Evolutionary conservation across 2,113 vertebrate species (phyloP).

Genomic region (Aspidoscelis tigris): DNA sequence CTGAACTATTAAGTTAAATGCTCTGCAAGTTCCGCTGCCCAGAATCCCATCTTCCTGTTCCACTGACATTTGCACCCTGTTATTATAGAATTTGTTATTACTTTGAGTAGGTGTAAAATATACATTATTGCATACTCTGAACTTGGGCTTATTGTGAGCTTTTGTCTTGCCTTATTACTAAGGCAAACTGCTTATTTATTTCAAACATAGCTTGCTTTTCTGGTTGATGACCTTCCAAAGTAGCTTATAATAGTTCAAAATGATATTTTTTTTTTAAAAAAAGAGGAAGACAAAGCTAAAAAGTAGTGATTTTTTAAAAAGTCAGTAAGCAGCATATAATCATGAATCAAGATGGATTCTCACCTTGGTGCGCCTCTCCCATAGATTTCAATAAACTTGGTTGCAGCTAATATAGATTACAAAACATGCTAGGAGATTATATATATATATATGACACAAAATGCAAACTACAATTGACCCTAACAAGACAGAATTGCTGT

Average conservation of each 20-base stretch:
- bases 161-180: not conserved
- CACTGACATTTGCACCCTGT: not conserved
- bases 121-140: not conserved
- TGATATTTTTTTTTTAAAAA: not conserved
- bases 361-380: not conserved
- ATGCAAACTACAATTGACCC: conserved; percentile 62
- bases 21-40: not conserved
- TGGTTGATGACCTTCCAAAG: not conserved
- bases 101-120: not conserved
- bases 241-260: not conserved
- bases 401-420: not conserved
- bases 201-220: not conserved
- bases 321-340: not conserved
- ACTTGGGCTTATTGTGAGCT: rapidly evolving
- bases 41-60: not conserved
- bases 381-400: rapidly evolving
- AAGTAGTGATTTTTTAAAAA: not conserved
- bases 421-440: not conserved
- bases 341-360: not conserved
- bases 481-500: conserved; percentile 68
- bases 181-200: not conserved
- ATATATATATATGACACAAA: not conserved
- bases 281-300: no score
- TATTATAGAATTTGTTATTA: not conserved
- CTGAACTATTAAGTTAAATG: not conserved